Evolutionary conservation across 2,888 invertebrate genomes (phyloP).

Genomic region (Agriotes lineatus): DNA sequence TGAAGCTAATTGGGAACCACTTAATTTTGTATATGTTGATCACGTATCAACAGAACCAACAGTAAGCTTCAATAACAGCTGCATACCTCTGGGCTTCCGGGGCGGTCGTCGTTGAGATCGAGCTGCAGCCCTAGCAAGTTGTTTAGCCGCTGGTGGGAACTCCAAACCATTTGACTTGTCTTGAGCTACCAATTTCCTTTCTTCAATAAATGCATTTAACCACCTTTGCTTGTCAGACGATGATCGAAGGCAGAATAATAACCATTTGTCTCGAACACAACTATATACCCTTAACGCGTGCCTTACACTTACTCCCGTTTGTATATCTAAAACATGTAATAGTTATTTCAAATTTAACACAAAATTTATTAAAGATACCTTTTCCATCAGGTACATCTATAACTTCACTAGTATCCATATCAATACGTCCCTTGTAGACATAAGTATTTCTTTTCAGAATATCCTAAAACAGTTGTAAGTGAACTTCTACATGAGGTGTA

Average conservation of each 20-base stretch:
- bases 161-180: slow-evolving; percentile 70
- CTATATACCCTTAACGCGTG: slow-evolving; percentile 82
- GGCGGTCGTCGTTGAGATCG: slow-evolving; percentile 63
- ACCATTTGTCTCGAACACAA: slow-evolving; percentile 79
- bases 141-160: slow-evolving; percentile 69
- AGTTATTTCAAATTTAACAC: slow-evolving; percentile 64
- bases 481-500: too few species aligned
- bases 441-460: slow-evolving; percentile 83
- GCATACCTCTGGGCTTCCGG: slow-evolving; percentile 63
- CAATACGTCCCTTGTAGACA: slow-evolving; percentile 85
- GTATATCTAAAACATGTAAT: slow-evolving; percentile 70
- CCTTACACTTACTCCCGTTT: slow-evolving; percentile 80
- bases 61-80: too few species aligned
- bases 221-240: slow-evolving; percentile 79
- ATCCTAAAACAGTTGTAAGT: slow-evolving; percentile 73
- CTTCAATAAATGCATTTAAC: slow-evolving; percentile 75
- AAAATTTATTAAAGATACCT: slow-evolving; percentile 74
- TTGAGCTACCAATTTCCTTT: slow-evolving; percentile 69
- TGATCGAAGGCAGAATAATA: slow-evolving; percentile 82
- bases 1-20: too few species aligned
- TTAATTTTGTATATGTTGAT: too few species aligned
- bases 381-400: slow-evolving; percentile 78
- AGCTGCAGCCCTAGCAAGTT: slow-evolving; percentile 66
- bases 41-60: too few species aligned
- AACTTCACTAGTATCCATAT: slow-evolving; percentile 78